Base-by-base conservation (phyloP, 2,888 invertebrate species). In the Brenthis ino region DNA sequence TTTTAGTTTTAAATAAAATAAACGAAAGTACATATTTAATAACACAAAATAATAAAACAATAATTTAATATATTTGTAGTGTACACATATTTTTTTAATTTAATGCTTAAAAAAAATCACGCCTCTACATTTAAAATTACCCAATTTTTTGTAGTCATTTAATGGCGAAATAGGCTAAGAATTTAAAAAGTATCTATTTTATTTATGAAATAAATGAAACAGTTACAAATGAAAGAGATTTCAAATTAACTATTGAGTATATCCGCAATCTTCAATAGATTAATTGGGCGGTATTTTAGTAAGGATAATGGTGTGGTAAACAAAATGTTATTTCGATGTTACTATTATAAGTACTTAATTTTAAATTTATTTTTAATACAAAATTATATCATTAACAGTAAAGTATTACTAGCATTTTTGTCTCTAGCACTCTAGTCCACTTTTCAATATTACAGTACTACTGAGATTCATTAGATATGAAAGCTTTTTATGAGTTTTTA, bases 241-340 rank as follows among this genome's bases (percentile, higher is more conserved):
- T 63, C 20, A 54, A 51, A 37, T 43, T 6, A 53, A 54, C 43
- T 63, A 53, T 53, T 16, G 43, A 43, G 54, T 37, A 11, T 53
- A 6, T 20, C 28, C 50, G 50, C 65, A 61, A 43, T 61, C 28
- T 43, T 16, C 43, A 48, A 65, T 61, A 57, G n/a, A 64, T 58
- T 56, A 48, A 57, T 68, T 68, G 68, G 65, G 65, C 58, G 57
- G 65, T 65, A 61, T 65, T 68, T 58, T 65, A 28, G 70, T 72
- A 67, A 67, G 70, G 70, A 37, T 67, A 67, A 57, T 65, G 69
- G 69, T 55, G 71, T 70, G 69, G 64, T 70, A 51, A 13, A 50
- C 57, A 68, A 71, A 68, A 68, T 50, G 57, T 67, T 50, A 67
- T 37, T 69, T 68, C 67, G 72, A 68, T 72, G 72, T 43, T 72